These are phyloP conservation scores for Percopsis omiscomaycus DNA, from an alignment of 2,797 vertebrate species.

Conservation along the genomic window DNA sequence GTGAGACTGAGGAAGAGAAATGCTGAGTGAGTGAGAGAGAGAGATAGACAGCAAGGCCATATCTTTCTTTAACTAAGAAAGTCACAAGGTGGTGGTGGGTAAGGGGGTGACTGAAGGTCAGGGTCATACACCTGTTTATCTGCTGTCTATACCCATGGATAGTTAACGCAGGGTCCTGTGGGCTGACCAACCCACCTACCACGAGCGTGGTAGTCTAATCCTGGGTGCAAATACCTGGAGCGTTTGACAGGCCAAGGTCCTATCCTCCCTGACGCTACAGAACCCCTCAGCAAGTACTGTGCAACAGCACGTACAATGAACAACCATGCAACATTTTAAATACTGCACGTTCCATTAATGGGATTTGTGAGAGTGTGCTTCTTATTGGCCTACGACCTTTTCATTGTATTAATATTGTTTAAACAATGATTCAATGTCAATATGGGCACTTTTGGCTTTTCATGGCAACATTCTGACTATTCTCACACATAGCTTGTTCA, in stretches of 20 bases:
- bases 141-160: not conserved
- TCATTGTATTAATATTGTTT: no score
- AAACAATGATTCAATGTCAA: no score
- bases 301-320: no score
- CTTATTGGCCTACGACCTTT: no score
- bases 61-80: not conserved
- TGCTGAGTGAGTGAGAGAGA: not conserved
- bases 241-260: slow-evolving; percentile 52
- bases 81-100: slow-evolving; percentile 4
- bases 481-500: no score
- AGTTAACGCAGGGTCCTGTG: not conserved
- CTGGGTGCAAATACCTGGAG: slow-evolving; percentile 39
- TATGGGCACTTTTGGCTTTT: no score
- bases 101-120: slow-evolving; percentile 37
- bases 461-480: no score
- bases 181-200: slow-evolving; percentile 23
- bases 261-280: slow-evolving; percentile 21
- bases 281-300: not conserved
- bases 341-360: no score
- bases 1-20: slow-evolving; percentile 2
- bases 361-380: no score
- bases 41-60: not conserved
- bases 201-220: slow-evolving; percentile 33
- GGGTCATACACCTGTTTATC: slow-evolving; percentile 42
- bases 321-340: no score